A percentile compares a stretch with the other conserved stretches of the same genome.
Conservation (phyloP, 2,113 vertebrate genomes). For the Hyla sarda region DNA sequence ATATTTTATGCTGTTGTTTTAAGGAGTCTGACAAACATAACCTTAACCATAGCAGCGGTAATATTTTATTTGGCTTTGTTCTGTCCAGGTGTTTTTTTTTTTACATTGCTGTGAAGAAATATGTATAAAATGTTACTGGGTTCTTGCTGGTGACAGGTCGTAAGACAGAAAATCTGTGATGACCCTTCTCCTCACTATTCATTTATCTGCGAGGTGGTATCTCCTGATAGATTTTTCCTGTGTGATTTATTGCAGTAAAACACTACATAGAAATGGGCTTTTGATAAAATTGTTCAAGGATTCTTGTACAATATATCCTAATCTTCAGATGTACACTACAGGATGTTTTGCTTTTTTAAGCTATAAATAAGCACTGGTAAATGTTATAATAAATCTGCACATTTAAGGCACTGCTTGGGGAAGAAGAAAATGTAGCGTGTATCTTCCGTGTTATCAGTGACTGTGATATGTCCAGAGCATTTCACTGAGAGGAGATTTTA, state of each 20-base stretch:
- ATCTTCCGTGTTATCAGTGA: not conserved
- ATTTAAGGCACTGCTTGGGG: slow-evolving; percentile 83
- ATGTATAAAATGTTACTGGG: slow-evolving; percentile 77
- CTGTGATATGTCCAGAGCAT: not conserved
- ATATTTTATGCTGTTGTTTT: not conserved
- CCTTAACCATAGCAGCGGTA: not conserved
- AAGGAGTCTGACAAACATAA: not conserved
- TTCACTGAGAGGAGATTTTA: slow-evolving; percentile 37
- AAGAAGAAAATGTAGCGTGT: slow-evolving; percentile 78
- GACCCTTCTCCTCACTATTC: slow-evolving; percentile 93
- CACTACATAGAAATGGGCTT: slow-evolving; percentile 98
- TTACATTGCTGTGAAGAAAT: slow-evolving; percentile 50
- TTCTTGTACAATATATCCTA: slow-evolving; percentile 98
- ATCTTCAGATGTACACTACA: slow-evolving; percentile 94
- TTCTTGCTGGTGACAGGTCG: slow-evolving; percentile 86
- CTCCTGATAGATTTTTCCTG: slow-evolving; percentile 93
- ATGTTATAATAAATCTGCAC: slow-evolving; percentile 93
- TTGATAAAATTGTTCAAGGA: slow-evolving; percentile 99
- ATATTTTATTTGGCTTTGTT: slow-evolving; percentile 23
- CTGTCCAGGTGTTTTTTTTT: slow-evolving; percentile 15
- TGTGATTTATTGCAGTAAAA: slow-evolving; percentile 99
- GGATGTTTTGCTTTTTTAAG: slow-evolving; percentile 94
- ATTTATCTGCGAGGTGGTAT: slow-evolving; percentile 98
- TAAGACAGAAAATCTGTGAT: slow-evolving; percentile 91
- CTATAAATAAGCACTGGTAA: slow-evolving; percentile 95